phyloP scores from a whole-genome alignment of 2,888 invertebrate genomes.

The Standfussiana lucernea region DNA sequence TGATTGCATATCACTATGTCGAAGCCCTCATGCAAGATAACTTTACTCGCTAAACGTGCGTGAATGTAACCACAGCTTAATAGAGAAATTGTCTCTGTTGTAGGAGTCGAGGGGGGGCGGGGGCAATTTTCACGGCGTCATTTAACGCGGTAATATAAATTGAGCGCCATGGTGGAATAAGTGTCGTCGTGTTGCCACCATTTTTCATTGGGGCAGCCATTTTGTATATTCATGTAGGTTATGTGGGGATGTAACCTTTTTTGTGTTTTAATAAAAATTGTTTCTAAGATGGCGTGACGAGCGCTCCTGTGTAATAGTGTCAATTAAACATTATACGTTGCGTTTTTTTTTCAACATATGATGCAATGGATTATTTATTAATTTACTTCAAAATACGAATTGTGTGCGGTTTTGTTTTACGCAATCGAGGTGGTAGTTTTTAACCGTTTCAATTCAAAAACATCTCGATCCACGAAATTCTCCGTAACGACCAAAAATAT shows the following conservation, averaged over 20 bases:
- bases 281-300: background rate
- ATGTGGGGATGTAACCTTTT: background rate
- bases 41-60: background rate
- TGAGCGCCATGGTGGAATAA: conserved; percentile 25
- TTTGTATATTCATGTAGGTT: conserved; percentile 17
- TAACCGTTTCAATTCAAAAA: background rate
- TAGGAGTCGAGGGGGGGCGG: conserved; percentile 38
- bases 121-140: conserved; percentile 47
- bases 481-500: conserved; percentile 34
- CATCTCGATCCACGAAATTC: background rate
- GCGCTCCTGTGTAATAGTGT: background rate
- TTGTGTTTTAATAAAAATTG: background rate
- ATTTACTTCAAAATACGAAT: background rate
- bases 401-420: background rate
- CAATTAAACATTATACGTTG: background rate
- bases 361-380: background rate
- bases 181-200: conserved; percentile 29
- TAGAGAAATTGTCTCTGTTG: conserved; percentile 27
- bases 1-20: background rate
- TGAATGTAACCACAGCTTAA: conserved; percentile 27
- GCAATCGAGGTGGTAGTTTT: background rate
- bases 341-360: background rate
- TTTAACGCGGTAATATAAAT: conserved; percentile 48
- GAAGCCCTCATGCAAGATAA: background rate
- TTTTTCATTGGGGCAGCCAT: conserved; percentile 41